Conservation (phyloP, 2,888 invertebrate species). For the Campopleginae sp. region DNA sequence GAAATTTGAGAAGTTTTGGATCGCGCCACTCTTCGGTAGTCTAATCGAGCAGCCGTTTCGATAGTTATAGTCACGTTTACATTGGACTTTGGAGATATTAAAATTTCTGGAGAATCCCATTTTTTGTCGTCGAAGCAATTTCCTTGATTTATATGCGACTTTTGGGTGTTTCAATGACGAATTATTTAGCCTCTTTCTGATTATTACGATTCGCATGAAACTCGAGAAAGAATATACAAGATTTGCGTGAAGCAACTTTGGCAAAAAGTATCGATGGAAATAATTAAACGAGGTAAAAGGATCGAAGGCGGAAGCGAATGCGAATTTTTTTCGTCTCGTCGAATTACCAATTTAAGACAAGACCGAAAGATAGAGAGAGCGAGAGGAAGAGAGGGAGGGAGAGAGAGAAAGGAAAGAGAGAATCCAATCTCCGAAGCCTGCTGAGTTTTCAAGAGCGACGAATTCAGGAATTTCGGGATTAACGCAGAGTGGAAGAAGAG, state of each 20-base stretch:
- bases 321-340: conserved; percentile 28
- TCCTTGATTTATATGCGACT: not conserved
- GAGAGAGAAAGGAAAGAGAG: not conserved
- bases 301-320: conserved; percentile 44
- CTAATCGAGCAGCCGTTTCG: not conserved
- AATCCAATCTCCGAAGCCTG: conserved; percentile 31
- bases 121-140: not conserved
- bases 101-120: not conserved
- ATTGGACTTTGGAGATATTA: not conserved
- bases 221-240: not conserved
- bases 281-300: conserved; percentile 33
- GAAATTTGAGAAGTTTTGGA: not conserved
- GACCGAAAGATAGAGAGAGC: not conserved
- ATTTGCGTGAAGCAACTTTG: conserved; percentile 17
- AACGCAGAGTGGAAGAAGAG: conserved; percentile 12
- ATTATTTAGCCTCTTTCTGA: not conserved
- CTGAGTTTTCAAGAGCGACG: conserved; percentile 33
- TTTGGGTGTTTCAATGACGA: not conserved
- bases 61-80: not conserved
- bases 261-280: conserved; percentile 43
- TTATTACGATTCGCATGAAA: not conserved
- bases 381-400: not conserved
- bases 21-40: not conserved
- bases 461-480: conserved; percentile 63
- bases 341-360: conserved; percentile 22